A percentile compares a stretch with the other conserved stretches of the same genome.
Evolutionary conservation across 2,113 vertebrate species (phyloP).

Genomic region (Zootoca vivipara): DNA sequence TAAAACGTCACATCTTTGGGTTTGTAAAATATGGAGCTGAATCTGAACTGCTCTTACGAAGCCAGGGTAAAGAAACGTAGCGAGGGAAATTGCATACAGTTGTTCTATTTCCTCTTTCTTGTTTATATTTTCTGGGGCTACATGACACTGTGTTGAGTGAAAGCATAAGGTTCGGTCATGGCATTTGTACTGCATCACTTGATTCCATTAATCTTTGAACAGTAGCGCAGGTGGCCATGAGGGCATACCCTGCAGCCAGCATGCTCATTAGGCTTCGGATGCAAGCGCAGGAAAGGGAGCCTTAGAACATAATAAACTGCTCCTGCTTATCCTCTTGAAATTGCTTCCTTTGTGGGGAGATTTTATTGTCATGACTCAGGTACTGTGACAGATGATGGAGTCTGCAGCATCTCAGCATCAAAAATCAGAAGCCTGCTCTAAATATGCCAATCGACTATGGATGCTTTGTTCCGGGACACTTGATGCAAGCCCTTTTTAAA

Average conservation of each 20-base stretch:
- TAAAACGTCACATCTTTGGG: background rate
- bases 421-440: background rate
- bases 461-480: background rate
- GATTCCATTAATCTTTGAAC: constrained; percentile 40
- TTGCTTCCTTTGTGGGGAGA: background rate
- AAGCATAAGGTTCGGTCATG: constrained; percentile 30
- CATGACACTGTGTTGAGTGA: constrained; percentile 8
- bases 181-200: constrained; percentile 57
- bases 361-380: constrained; percentile 10
- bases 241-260: constrained; percentile 26
- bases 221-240: constrained; percentile 29
- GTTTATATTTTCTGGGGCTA: constrained; percentile 57
- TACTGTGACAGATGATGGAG: background rate
- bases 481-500: background rate
- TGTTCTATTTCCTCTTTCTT: constrained; percentile 52
- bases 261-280: constrained; percentile 29
- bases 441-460: background rate
- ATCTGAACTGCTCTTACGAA: background rate
- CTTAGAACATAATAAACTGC: background rate
- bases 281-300: background rate
- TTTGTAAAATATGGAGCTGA: background rate
- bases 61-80: background rate
- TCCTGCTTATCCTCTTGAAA: constrained; percentile 3
- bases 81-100: constrained; percentile 21
- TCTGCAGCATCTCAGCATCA: background rate